Evolutionary conservation across 2,888 invertebrate genomes (phyloP), one percentile per base, ranked within the genome.

Genomic region (Morpho achilles): DNA sequence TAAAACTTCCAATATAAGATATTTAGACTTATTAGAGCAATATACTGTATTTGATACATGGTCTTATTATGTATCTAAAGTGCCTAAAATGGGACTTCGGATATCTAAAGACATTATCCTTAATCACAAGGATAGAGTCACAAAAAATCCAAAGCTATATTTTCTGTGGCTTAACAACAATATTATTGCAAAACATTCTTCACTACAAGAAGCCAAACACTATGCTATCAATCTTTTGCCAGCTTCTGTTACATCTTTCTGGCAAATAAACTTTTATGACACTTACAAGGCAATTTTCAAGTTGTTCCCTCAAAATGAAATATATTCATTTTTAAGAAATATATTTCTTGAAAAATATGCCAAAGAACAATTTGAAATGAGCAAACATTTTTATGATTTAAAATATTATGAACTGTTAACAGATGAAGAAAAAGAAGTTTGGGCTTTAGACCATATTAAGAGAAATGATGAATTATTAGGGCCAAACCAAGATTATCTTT

Each of bases 391-490:
- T 63, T 76, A 75, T 63, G 22, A 65, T 0, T 58, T 55, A 6
- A 42, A 66, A 0, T 75, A 68, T 55, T 77, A 73, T 59, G 58
- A 68, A 40, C 59, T 80, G 16, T 76, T 84, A 70, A 75, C 76
- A 7, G 1, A n/a, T 41, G 67, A 72, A 22, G 73, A 81, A 53
- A 71, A 59, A 61, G 78, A 83, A 67, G 46, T 56, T 47, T 84
- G 83, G 83, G 81, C 82, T n/a, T 61, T 80, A 16, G 60, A 64
- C 23, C 74, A 84, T 43, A 62, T 83, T 55, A 69, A 74, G 43
- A 71, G 67, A 55, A 68, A 68, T 42, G 62, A 67, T 41, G 81
- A 80, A 55, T 53, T 77, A 40, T 59, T 77, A 9, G 79, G 77
- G 3, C 60, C 45, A 23, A 74, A 73, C 9, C 65, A 68, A 42